Percentiles rank a stretch among this genome's conserved stretches.
Conservation (phyloP, 2,888 invertebrate species). For the Lithophane socia region DNA sequence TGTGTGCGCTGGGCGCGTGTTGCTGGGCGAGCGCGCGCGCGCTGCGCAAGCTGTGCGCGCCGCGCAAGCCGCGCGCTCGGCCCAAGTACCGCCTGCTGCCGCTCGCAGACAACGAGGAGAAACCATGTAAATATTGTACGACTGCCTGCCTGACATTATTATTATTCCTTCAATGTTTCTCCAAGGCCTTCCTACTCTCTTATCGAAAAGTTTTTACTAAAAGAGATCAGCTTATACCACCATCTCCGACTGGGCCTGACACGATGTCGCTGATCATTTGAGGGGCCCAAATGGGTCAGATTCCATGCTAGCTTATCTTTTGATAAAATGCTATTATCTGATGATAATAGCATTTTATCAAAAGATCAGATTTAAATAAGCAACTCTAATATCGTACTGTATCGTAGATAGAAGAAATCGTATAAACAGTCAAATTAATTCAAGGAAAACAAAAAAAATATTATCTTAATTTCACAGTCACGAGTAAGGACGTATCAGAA, state of each 20-base stretch:
- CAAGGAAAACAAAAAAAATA: neutral
- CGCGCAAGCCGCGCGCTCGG: conserved; percentile 89
- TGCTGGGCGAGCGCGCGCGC: conserved; percentile 91
- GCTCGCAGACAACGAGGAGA: conserved; percentile 93
- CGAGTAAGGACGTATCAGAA: conserved; percentile 92
- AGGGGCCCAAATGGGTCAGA: neutral
- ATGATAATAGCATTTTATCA: no score
- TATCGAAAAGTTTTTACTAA: neutral
- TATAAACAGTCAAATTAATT: neutral
- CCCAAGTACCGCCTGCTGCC: conserved; percentile 93
- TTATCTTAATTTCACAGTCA: conserved; percentile 85
- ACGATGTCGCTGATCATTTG: neutral
- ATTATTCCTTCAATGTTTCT: neutral
- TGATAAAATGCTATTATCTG: neutral
- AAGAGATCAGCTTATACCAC: neutral
- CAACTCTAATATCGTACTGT: neutral
- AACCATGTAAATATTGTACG: conserved; percentile 89
- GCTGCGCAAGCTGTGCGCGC: conserved; percentile 85
- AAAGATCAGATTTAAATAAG: neutral
- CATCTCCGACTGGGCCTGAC: neutral
- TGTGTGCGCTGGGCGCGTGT: conserved; percentile 91
- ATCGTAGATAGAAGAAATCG: neutral
- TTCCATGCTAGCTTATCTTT: neutral
- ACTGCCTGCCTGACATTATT: conserved; percentile 9
- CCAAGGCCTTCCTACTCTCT: neutral